Base-by-base conservation (phyloP, 2,888 invertebrate species). In the Melanophora roralis region DNA sequence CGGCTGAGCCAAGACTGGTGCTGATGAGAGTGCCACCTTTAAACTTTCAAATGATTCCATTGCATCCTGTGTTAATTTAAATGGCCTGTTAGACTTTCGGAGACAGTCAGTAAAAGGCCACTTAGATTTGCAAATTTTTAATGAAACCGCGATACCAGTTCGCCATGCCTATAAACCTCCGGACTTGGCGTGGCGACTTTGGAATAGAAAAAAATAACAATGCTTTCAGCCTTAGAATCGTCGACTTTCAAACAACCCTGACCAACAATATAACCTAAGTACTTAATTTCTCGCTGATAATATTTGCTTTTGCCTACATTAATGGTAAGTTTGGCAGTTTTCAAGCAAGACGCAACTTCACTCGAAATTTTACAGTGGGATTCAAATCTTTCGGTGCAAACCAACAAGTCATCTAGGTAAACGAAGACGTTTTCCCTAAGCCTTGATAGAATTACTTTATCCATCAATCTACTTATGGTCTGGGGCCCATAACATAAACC, bases 401-500 rank as follows among this genome's bases (percentile, higher is more conserved):
- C 27, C 4, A 27, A 6, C 27, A 27, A 6, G 27, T 27, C 27
- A 6, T 27, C 27, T 6, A 27, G 27, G 6, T 27, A 27, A 27
- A 27, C 6, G 6, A 27, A 27, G 4, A 27, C 27, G 6, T 27
- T 62, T 19, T 62, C 27, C 7, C 43, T 14, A 9, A 62, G 40
- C 40, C 32, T 21, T 11, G 60, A 62, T 8, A 53, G 62, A 8
- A 72, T 62, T 11, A 53, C 53, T 72, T 72, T 72, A 38, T 72
- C 60, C 68, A 62, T 53, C 16, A 62, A 38, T 23, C 74, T 21
- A 27, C 74, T 69, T 77, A 82, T 77, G 12, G 74, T 73, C 51
- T 78, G 80, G 4, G 75, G 67, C 45, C 71, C 75, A 59, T 81
- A 78, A 8, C 60, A 68, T 12, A 73, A 19, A 8, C 82, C 80